These are phyloP conservation scores for Halcyon smyrnensis DNA, from an alignment of 2,797 vertebrate species.

Conservation along the genomic window DNA sequence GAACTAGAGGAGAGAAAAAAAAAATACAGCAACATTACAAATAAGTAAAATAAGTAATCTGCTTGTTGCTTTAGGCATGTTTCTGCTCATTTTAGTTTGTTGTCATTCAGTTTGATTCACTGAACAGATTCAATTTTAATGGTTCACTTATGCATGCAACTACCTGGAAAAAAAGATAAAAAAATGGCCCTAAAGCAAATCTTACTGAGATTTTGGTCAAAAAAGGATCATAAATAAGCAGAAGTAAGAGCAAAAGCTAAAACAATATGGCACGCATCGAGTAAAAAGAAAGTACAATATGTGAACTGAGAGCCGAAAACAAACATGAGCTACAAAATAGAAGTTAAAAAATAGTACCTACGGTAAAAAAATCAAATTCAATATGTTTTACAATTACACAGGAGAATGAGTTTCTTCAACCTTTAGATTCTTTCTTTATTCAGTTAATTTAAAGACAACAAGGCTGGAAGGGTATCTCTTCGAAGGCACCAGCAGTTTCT, in stretches of 20 bases:
- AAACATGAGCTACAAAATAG: constrained; percentile 44
- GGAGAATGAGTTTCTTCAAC: constrained; percentile 55
- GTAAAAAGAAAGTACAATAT: constrained; percentile 58
- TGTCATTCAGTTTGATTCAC: constrained; percentile 71
- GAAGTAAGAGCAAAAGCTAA: constrained; percentile 67
- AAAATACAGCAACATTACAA: constrained; percentile 4
- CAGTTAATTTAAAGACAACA: constrained; percentile 45
- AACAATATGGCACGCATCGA: constrained; percentile 33
- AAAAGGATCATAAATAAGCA: constrained; percentile 76
- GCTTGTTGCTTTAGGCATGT: constrained; percentile 35
- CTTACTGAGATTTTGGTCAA: constrained; percentile 70
- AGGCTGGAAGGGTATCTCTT: constrained; percentile 59
- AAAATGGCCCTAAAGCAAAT: constrained; percentile 74
- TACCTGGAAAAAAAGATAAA: constrained; percentile 71
- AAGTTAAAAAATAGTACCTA: constrained; percentile 64
- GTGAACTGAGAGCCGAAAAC: constrained; percentile 36
- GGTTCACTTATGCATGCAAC: constrained; percentile 75
- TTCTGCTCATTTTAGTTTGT: constrained; percentile 66
- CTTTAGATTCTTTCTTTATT: constrained; percentile 54
- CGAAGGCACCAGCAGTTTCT: constrained; percentile 51
- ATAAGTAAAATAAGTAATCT: constrained; percentile 61
- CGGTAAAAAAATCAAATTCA: constrained; percentile 56
- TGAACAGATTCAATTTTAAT: constrained; percentile 74
- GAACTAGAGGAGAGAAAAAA: not conserved
- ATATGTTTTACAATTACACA: constrained; percentile 59